These are phyloP conservation scores for Branchipolynoe longqiensis DNA, from an alignment of 2,888 invertebrate species.

Conservation along the genomic window DNA sequence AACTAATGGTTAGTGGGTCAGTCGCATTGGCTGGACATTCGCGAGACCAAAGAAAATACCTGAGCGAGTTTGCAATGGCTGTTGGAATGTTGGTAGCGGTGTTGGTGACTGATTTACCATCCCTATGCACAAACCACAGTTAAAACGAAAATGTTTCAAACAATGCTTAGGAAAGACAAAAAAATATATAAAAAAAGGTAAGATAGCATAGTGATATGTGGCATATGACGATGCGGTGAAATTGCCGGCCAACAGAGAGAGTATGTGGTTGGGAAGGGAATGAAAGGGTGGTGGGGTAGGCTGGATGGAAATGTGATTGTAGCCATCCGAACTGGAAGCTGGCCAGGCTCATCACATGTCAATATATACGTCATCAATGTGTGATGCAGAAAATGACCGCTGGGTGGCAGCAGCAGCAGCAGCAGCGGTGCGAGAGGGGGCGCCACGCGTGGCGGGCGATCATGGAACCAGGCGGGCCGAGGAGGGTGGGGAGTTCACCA, in stretches of 20 bases:
- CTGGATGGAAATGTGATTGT: too few species aligned
- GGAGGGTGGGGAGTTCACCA: background rate
- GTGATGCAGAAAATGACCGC: conserved; percentile 22
- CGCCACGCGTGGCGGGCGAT: conserved; percentile 21
- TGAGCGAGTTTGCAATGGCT: conserved; percentile 53
- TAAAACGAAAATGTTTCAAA: conserved; percentile 40
- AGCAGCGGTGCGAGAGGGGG: conserved; percentile 1
- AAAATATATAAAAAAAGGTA: conserved; percentile 40
- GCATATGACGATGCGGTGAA: conserved; percentile 40
- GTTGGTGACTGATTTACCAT: background rate
- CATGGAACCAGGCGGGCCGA: background rate
- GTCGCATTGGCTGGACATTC: conserved; percentile 56
- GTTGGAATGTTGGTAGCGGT: conserved; percentile 51
- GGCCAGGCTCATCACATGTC: too few species aligned
- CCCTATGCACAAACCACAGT: conserved; percentile 59
- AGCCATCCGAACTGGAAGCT: too few species aligned
- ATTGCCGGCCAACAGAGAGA: too few species aligned
- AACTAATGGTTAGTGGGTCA: conserved; percentile 24
- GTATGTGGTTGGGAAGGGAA: too few species aligned
- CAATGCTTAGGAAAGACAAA: conserved; percentile 35
- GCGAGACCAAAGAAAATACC: conserved; percentile 58
- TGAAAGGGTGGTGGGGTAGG: conserved; percentile 5
- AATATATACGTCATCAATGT: conserved; percentile 42
- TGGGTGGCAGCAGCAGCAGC: conserved; percentile 6
- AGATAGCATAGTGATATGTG: conserved; percentile 35